Base-by-base conservation (phyloP, 1,140 invertebrate genomes). In the Dreissena rostriformis region DNA sequence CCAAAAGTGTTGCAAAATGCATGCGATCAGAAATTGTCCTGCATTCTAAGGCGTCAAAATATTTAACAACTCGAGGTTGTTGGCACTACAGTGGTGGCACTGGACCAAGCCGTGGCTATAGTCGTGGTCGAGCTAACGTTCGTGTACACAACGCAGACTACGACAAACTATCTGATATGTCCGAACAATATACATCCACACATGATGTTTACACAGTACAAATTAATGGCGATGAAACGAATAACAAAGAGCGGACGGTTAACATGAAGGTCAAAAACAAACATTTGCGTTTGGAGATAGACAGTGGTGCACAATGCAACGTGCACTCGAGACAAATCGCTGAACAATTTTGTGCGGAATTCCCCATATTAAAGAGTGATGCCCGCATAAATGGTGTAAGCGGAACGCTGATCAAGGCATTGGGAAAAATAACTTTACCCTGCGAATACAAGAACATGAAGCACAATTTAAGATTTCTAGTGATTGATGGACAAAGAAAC, bases 301-400 rank as follows among this genome's bases (percentile, higher is more conserved):
- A 39, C 39, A 39, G 39, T 39, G 39, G 39, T 39, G 39, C 39
- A 39, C 57, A 61, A 24, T 61, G 57, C 57, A 61, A 39, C 39
- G 8, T 39, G 17, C 57, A 6, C 22, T n/a, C 17, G 17, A 61
- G 22, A 61, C n/a, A 2, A 61, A n/a, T 5, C 57, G 17, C 6
- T 24, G 22, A 19, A 11, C 2, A 61, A 61, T n/a, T 61, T 61
- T 61, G 22, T n/a, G 57, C 22, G 17, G n/a, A 24, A 61, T 61
- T n/a, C 17, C 11, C 11, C 2, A 24, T 24, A n/a, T 19, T 6
- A 61, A 19, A 61, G 17, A 75, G 70, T 75, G 29, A 72, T 29
- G 49, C 26, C 17, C 51, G 67, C 19, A 80, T 85, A n/a, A 85
- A 85, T 28, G 84, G 77, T 15, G 65, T 85, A 11, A 73, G 67